phyloP scores from a whole-genome alignment of 2,888 invertebrate species.

The Aspidapion aeneum region DNA sequence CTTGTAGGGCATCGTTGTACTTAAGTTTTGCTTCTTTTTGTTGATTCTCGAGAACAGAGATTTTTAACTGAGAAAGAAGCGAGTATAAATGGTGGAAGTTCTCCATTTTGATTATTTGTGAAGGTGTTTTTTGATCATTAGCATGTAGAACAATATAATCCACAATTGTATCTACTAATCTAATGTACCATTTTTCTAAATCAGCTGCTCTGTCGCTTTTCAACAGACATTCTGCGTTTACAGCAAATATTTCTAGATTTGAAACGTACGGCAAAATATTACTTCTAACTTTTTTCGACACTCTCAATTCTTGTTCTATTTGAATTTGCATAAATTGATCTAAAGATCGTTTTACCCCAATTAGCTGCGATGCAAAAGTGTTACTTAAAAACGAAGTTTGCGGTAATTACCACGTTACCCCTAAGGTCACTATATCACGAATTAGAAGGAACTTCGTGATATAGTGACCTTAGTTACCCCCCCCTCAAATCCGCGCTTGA shows the following conservation, averaged over 20 bases:
- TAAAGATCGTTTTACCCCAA: slow-evolving; percentile 86
- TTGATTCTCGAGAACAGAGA: slow-evolving; percentile 79
- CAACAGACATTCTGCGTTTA: slow-evolving; percentile 84
- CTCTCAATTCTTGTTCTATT: slow-evolving; percentile 72
- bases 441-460: too few relatives aligned
- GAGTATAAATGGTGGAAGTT: slow-evolving; percentile 94
- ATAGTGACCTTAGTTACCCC: too few relatives aligned
- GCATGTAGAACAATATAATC: slow-evolving; percentile 77
- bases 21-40: slow-evolving; percentile 87
- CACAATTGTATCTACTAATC: slow-evolving; percentile 79
- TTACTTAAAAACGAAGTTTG: slow-evolving; percentile 86
- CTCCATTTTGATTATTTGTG: slow-evolving; percentile 90
- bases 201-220: slow-evolving; percentile 85
- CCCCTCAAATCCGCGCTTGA: too few relatives aligned
- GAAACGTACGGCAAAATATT: slow-evolving; percentile 86
- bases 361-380: slow-evolving; percentile 80
- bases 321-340: slow-evolving; percentile 88
- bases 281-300: slow-evolving; percentile 74
- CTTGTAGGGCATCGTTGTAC: slow-evolving; percentile 85
- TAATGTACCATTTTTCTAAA: slow-evolving; percentile 87
- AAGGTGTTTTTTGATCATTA: slow-evolving; percentile 83
- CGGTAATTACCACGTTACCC: too few relatives aligned
- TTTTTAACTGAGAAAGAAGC: slow-evolving; percentile 83
- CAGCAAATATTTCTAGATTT: slow-evolving; percentile 87
- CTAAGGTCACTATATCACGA: too few relatives aligned